Percentiles rank a stretch among this genome's conserved stretches.
Evolutionary conservation across 2,113 vertebrate genomes (phyloP).

Genomic region (Peromyscus polionotus): DNA sequence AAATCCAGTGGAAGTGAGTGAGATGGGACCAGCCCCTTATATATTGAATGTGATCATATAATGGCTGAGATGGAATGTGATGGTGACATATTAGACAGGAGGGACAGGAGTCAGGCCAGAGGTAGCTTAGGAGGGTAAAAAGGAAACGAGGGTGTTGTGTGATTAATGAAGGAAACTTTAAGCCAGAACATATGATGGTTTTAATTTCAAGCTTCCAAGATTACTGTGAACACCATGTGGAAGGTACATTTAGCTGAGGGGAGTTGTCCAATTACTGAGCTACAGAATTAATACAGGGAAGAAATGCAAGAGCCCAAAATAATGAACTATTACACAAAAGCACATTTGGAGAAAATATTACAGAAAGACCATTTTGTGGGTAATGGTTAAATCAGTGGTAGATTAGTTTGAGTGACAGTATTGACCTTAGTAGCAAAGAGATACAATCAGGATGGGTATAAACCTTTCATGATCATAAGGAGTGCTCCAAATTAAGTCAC

Average conservation of each 20-base stretch:
- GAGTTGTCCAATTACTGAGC: neutral
- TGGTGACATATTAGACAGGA: neutral
- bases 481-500: neutral
- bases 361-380: slow-evolving; percentile 1
- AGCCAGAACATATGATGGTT: neutral
- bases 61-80: neutral
- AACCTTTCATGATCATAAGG: neutral
- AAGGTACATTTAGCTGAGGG: neutral
- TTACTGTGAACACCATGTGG: neutral
- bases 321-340: neutral
- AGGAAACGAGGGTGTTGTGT: neutral
- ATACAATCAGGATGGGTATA: neutral
- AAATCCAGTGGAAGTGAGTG: neutral
- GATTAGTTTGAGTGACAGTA: slow-evolving; percentile 5
- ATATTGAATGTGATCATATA: neutral
- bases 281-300: neutral
- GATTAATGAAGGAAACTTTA: neutral
- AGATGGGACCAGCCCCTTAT: neutral
- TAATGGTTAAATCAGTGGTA: neutral
- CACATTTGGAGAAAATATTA: neutral
- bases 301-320: neutral
- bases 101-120: neutral
- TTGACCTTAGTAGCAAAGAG: slow-evolving; percentile 19
- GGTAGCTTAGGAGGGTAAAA: accelerated
- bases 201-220: neutral